These are phyloP conservation scores for Dromococcyx pavoninus DNA, from an alignment of 2,797 vertebrate species.

Conservation along the genomic window DNA sequence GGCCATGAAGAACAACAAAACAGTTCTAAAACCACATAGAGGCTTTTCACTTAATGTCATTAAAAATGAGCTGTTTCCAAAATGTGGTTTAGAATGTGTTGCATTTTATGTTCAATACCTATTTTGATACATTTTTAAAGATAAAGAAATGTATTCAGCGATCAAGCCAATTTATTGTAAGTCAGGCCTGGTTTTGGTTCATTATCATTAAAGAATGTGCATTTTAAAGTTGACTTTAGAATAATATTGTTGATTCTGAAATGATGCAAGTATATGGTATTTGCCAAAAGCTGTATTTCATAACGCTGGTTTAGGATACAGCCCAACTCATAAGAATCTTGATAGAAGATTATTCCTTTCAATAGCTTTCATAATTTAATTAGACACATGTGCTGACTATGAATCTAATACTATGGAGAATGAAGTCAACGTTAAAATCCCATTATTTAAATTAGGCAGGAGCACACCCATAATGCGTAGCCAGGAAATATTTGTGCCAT, in stretches of 20 bases:
- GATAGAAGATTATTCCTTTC: slow-evolving; percentile 46
- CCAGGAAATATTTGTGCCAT: slow-evolving; percentile 54
- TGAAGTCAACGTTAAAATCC: slow-evolving; percentile 32
- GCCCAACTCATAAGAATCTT: slow-evolving; percentile 32
- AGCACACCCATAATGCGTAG: slow-evolving; percentile 42
- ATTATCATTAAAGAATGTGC: slow-evolving; percentile 20
- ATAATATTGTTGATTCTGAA: slow-evolving; percentile 56
- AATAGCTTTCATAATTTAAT: slow-evolving; percentile 52
- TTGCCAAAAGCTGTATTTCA: slow-evolving; percentile 63
- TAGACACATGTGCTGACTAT: slow-evolving; percentile 53
- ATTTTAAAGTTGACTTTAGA: slow-evolving; percentile 40
- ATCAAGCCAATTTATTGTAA: neutral
- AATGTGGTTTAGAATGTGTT: neutral
- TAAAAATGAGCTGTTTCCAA: neutral
- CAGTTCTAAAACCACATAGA: neutral
- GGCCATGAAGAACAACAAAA: neutral
- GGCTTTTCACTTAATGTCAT: neutral
- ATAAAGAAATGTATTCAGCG: neutral
- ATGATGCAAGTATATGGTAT: slow-evolving; percentile 54
- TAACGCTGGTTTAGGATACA: slow-evolving; percentile 48
- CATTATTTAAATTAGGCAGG: slow-evolving; percentile 34
- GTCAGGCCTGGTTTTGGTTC: neutral
- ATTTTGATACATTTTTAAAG: neutral
- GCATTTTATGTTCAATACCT: neutral
- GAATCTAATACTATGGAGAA: slow-evolving; percentile 25